Base-by-base conservation (phyloP, 2,797 vertebrate genomes). In the Cuniculus paca region DNA sequence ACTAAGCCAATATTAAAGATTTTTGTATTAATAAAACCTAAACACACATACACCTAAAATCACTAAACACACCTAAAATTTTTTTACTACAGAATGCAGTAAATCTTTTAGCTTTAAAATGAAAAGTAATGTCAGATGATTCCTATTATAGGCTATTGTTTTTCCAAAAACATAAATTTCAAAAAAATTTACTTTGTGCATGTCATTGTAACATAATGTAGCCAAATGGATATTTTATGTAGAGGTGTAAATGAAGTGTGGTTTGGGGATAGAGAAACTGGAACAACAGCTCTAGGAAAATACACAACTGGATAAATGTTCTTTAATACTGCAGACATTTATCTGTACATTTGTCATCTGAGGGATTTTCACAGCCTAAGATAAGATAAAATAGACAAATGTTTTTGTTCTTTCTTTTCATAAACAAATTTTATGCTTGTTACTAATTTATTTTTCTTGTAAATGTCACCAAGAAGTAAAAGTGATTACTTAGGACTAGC, bases 401-500 rank as follows among this genome's bases (percentile, higher is more conserved):
- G 2, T 68, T 93, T 91, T 84, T 80, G 75, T 80, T 89, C 56
- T 79, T 56, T 6, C 28, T 82, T 94, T 90, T 20, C 2, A 39
- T 68, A 88, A 96, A 88, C 82, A 54, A 42, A 88, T 79, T 65
- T 88, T 81, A 54, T 68, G 19, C 20, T 52, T 74, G 31, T 56
- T 87, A 48, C 58, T 70, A 65, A 72, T 90, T 88, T 90, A 68
- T 72, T 81, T 87, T 93, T 90, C 58, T 85, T 93, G 2, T 20
- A 85, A 92, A 92, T 83, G 26, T 70, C 45, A 48, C 52, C 2
- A 45, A 80, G 88, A 74, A 91, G 26, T 78, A 52, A 45, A 83
- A 54, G 17, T 0, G 36, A 34, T 84, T 86, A 83, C 10, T 84
- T 86, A 34, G 34, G 61, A 70, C 2, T 22, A n/a, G 24, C 4